Percentiles rank a stretch among this genome's conserved stretches.
Evolutionary conservation across 2,797 vertebrate species (phyloP).

Genomic region (Oreochromis mossambicus): DNA sequence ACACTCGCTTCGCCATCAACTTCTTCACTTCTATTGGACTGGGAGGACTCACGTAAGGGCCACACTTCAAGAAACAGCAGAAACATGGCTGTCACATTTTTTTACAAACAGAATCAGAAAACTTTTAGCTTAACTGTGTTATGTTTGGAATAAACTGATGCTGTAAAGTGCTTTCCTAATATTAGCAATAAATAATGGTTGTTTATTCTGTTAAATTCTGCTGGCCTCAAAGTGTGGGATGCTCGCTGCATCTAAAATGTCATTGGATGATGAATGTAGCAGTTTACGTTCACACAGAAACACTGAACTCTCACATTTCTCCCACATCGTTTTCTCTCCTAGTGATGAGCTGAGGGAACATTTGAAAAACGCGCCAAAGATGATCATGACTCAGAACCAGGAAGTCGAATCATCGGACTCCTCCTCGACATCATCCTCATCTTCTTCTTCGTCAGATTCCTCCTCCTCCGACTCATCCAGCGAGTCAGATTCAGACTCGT

Average conservation of each 20-base stretch:
- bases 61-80: neutral
- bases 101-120: neutral
- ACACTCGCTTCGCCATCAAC: conserved; percentile 98
- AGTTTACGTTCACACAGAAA: neutral
- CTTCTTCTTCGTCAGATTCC: conserved; percentile 79
- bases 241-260: neutral
- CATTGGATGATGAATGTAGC: neutral
- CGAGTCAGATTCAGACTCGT: conserved; percentile 61
- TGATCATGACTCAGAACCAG: conserved; percentile 96
- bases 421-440: conserved; percentile 76
- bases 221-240: neutral
- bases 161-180: neutral
- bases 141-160: neutral
- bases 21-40: conserved; percentile 99
- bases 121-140: neutral
- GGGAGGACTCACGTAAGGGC: conserved; percentile 92
- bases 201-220: neutral
- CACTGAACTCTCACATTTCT: neutral
- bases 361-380: conserved; percentile 95
- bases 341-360: conserved; percentile 96
- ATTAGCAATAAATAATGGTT: neutral
- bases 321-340: neutral
- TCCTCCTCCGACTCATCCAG: conserved; percentile 79
- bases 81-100: neutral
- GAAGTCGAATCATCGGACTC: conserved; percentile 89